Evolutionary conservation across 2,113 vertebrate genomes (phyloP).

Genomic region (Pterocles gutturalis): DNA sequence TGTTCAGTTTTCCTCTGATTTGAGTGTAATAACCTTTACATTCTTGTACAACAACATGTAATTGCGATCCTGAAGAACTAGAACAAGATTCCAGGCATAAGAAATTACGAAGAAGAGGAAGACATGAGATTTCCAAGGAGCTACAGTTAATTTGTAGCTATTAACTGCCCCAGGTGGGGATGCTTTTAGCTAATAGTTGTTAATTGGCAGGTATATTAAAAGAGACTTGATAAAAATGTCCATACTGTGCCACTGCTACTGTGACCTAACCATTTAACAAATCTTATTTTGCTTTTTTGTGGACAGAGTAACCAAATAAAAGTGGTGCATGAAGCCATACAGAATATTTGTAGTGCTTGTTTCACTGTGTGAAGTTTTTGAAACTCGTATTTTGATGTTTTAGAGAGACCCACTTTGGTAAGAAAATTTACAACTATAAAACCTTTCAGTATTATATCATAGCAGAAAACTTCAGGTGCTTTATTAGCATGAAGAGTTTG

Average conservation of each 20-base stretch:
- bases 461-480: not conserved
- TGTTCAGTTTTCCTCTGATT: not conserved
- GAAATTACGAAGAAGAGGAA: not conserved
- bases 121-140: not conserved
- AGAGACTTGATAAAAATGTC: not conserved
- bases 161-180: not conserved
- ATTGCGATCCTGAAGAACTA: slow-evolving; percentile 25
- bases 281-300: not conserved
- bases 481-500: not conserved
- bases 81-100: slow-evolving; percentile 3
- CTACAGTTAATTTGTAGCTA: slow-evolving; percentile 10
- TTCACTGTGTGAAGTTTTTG: not conserved
- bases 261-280: not conserved
- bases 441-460: not conserved
- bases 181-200: slow-evolving; percentile 38
- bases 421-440: not conserved
- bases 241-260: not conserved
- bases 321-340: not conserved
- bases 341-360: not conserved
- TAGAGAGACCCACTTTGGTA: not conserved
- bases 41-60: not conserved
- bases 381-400: not conserved
- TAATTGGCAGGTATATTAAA: slow-evolving; percentile 34
- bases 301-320: not conserved
- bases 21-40: not conserved